Base-by-base conservation (phyloP, 2,113 vertebrate genomes). In the Bambusicola thoracicus region DNA sequence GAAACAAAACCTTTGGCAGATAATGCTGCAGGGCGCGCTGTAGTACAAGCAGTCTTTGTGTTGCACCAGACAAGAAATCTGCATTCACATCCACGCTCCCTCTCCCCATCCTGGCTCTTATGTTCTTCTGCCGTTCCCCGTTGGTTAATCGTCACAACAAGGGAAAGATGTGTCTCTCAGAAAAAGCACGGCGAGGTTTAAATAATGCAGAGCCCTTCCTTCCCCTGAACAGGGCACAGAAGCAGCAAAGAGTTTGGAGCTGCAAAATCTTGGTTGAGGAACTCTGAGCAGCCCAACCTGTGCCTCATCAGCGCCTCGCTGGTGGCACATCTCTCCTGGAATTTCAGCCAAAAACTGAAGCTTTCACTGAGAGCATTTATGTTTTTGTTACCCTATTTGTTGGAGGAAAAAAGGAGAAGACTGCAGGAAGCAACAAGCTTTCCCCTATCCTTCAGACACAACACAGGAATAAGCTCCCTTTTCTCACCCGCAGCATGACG, bases 1-100 rank as follows among this genome's bases (percentile, higher is more conserved):
- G 38, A 81, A 94, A 59, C 72, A 91, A 87, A 77, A 83, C 53
- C 80, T 88, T 78, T 75, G 85, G 76, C 91, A 86, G 77, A 40
- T 41, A 24, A 25, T 15, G 65, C 77, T 83, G 55, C 55, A 3
- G 13, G 72, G 75, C 55, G 85, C 73, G 49, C 84, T 93, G 69
- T 51, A 29, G 56, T 48, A 88, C 83, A 90, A 90, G 76, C 76
- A 72, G 77, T 0, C 77, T 92, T 95, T 90, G 55, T 85, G 40
- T 4, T 8, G 69, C 78, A 79, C 48, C 74, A 90, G 81, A 65
- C 36, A 38, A 36, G 61, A 53, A 61, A 94, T 90, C 56, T 81
- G 11, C 66, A 78, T 90, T 92, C 80, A 61, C 1, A 1, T 44
- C 75, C 49, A 67, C 14, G 13, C 63, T 91, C 1, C 0, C 43